Conservation (phyloP, 2,797 vertebrate species). For the Sebastes nivosus region DNA sequence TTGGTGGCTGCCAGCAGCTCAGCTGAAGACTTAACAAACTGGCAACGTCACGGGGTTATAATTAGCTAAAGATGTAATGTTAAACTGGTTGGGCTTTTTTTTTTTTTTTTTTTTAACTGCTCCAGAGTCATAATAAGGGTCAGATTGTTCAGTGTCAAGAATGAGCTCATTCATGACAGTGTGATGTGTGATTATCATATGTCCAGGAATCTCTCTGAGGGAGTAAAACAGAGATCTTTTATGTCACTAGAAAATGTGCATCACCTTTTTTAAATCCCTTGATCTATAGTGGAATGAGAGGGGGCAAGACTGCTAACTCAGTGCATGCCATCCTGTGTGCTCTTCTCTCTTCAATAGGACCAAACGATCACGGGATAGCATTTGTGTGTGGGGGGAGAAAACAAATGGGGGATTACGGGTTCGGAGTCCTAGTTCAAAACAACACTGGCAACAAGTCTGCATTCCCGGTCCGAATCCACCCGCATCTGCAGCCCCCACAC, state of each 20-base stretch:
- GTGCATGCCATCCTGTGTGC: constrained; percentile 70
- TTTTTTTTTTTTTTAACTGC: constrained; percentile 45
- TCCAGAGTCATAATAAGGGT: constrained; percentile 34
- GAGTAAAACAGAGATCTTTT: constrained; percentile 19
- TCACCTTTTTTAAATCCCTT: constrained; percentile 53
- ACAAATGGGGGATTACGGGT: constrained; percentile 99
- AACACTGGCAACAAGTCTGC: constrained; percentile 99
- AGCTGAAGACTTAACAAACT: constrained; percentile 72
- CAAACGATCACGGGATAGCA: constrained; percentile 82
- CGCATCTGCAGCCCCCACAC: constrained; percentile 97
- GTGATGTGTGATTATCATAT: constrained; percentile 40
- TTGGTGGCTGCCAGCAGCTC: constrained; percentile 68
- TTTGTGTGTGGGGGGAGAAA: constrained; percentile 85
- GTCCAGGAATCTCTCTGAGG: constrained; percentile 24
- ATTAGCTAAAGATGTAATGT: constrained; percentile 78
- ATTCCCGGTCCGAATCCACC: constrained; percentile 99
- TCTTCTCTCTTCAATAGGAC: constrained; percentile 78
- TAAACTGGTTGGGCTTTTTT: constrained; percentile 43
- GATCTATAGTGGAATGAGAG: constrained; percentile 42
- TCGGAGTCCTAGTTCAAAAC: constrained; percentile 99
- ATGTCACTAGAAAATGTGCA: constrained; percentile 27
- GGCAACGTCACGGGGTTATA: constrained; percentile 84
- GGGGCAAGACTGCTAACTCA: constrained; percentile 63
- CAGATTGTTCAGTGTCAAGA: constrained; percentile 26
- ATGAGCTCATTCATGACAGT: constrained; percentile 40